Base-by-base conservation (phyloP, 2,888 invertebrate genomes). In the Erpobdella octoculata region DNA sequence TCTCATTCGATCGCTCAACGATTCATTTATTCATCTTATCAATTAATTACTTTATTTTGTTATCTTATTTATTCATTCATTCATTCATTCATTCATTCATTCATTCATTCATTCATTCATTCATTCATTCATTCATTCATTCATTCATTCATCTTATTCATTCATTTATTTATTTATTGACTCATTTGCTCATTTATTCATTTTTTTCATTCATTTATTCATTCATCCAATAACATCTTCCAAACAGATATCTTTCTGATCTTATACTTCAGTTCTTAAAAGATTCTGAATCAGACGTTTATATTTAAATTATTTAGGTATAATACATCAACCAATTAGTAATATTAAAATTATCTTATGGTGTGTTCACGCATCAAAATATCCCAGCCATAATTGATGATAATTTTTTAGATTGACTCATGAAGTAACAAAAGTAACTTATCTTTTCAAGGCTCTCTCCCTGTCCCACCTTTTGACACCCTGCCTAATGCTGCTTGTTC, bases 381-480 rank as follows among this genome's bases (percentile, higher is more conserved):
- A 64, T 12, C 33, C 21, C 12, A 64, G 8, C 33, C 6, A 28
- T 64, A 64, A 28, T 33, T 25, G 9, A 28, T 6, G 35, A n/a
- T 67, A 21, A 28, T 46, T n/a, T 28, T 48, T 46, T 4, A 53
- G 15, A n/a, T n/a, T n/a, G n/a, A n/a, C n/a, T 41, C 12, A 41
- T 41, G 46, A 41, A 41, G 12, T 12, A 41, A 41, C 12, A 41
- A 41, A 41, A 41, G n/a, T 15, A 31, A 62, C 59, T 12, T 21
- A 31, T 18, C 12, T 53, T 15, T 75, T 76, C 0, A 78, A 82
- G 82, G 78, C 79, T 68, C 74, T 80, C 73, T 78, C 79, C 2
- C 72, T 80, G 53, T 78, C 79, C 36, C 91, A 91, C 82, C 86
- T 91, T 70, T 79, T 89, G 35, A 87, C 89, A 77, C 91, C 91